These are phyloP conservation scores for Chironomus riparius DNA, from an alignment of 2,888 invertebrate species.

Conservation along the genomic window DNA sequence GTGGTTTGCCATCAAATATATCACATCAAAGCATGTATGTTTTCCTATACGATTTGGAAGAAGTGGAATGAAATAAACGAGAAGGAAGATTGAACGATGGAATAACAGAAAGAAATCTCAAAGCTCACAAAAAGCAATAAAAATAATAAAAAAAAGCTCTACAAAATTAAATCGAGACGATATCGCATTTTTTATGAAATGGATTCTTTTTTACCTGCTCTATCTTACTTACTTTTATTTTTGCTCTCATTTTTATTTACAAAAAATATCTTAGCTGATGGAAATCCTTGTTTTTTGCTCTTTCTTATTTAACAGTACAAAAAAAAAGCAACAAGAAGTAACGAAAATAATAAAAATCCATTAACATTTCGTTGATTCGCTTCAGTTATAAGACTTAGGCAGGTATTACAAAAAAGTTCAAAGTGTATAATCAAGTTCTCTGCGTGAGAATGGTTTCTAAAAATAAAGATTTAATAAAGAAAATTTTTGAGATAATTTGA, in stretches of 20 bases:
- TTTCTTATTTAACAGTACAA: neutral
- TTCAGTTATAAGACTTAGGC: no score
- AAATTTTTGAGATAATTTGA: no score
- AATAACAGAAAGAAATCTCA: neutral
- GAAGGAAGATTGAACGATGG: neutral
- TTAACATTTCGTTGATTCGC: no score
- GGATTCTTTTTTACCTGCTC: neutral
- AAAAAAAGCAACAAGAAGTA: no score
- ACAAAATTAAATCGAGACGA: slow-evolving; percentile 20
- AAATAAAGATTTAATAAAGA: no score
- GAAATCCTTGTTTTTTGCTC: neutral
- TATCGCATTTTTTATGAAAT: neutral
- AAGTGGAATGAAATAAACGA: no score
- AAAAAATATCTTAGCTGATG: neutral
- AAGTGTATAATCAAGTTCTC: no score
- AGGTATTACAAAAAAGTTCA: no score
- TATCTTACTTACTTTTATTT: neutral
- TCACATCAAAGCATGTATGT: slow-evolving; percentile 11
- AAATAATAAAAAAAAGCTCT: slow-evolving; percentile 1
- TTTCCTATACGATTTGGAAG: neutral
- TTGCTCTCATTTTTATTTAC: neutral
- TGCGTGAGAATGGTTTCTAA: no score
- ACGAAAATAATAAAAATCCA: no score
- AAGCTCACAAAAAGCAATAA: slow-evolving; percentile 21
- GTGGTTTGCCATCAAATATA: slow-evolving; percentile 21